Percentiles rank a stretch among this genome's conserved stretches.
phyloP scores from a whole-genome alignment of 1,140 invertebrate species.

The Berghia stephanieae region DNA sequence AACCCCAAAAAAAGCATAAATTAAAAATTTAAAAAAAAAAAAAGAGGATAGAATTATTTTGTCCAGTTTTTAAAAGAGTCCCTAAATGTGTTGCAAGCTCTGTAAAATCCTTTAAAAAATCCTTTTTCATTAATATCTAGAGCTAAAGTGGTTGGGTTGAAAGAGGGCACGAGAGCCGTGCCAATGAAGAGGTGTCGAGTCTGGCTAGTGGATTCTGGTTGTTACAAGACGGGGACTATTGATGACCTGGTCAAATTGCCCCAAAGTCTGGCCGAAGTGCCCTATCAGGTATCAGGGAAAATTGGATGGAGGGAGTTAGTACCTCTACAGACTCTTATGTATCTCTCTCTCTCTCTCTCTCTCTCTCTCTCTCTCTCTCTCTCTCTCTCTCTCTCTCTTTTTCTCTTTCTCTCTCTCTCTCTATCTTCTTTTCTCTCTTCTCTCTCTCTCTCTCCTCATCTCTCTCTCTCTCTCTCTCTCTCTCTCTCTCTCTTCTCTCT shows the following conservation, averaged over 20 bases:
- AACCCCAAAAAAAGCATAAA: too few species aligned
- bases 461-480: background rate
- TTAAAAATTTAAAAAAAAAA: too few species aligned
- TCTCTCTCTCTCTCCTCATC: background rate
- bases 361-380: background rate
- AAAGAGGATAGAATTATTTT: too few species aligned
- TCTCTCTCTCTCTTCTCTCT: background rate
- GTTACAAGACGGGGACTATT: background rate
- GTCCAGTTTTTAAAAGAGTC: too few species aligned
- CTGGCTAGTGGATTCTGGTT: constrained; percentile 19
- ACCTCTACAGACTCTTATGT: background rate
- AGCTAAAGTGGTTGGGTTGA: background rate
- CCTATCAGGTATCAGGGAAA: constrained; percentile 20
- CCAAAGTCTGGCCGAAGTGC: constrained; percentile 11
- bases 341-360: constrained; percentile 4
- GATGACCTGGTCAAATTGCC: constrained; percentile 20
- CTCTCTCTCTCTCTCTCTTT: background rate
- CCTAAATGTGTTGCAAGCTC: too few species aligned
- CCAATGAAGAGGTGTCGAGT: background rate
- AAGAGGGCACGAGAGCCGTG: background rate
- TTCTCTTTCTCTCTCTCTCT: background rate
- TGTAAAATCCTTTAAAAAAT: too few species aligned
- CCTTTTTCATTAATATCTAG: too few species aligned
- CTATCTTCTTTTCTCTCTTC: background rate
- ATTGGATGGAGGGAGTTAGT: background rate